Percentiles rank a stretch among this genome's conserved stretches.
Conservation (phyloP, 2,797 vertebrate species). For the Acanthurus leucopareius region DNA sequence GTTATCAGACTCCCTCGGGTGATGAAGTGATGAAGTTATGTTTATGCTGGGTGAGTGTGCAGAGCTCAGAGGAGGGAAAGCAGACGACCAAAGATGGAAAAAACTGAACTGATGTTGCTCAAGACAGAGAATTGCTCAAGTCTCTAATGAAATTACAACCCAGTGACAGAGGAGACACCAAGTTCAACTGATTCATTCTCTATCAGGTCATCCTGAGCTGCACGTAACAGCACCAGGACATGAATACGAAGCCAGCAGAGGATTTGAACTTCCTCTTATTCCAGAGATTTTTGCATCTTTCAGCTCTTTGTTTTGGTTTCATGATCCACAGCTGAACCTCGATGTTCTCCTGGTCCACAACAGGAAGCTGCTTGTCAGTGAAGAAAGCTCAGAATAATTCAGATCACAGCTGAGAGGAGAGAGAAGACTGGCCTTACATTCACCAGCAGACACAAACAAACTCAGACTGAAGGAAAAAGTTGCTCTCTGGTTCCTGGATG, state of each 20-base stretch:
- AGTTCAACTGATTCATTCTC: too few species aligned
- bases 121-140: not conserved
- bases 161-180: not conserved
- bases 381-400: not conserved
- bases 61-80: not conserved
- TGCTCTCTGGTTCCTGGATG: not conserved
- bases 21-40: not conserved
- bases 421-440: not conserved
- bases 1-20: not conserved
- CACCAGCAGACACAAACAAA: not conserved
- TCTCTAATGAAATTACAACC: not conserved
- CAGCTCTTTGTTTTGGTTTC: not conserved
- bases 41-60: not conserved
- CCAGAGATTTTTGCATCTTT: too few species aligned
- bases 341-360: not conserved
- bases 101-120: not conserved
- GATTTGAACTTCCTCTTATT: too few species aligned
- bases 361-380: not conserved
- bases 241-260: too few species aligned
- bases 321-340: not conserved
- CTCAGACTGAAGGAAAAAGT: not conserved
- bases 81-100: not conserved
- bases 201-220: too few species aligned
- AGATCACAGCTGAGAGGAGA: not conserved
- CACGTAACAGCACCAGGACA: too few species aligned